These are phyloP conservation scores for Lasioglossum figueresi DNA, from an alignment of 2,888 invertebrate species.

Conservation along the genomic window DNA sequence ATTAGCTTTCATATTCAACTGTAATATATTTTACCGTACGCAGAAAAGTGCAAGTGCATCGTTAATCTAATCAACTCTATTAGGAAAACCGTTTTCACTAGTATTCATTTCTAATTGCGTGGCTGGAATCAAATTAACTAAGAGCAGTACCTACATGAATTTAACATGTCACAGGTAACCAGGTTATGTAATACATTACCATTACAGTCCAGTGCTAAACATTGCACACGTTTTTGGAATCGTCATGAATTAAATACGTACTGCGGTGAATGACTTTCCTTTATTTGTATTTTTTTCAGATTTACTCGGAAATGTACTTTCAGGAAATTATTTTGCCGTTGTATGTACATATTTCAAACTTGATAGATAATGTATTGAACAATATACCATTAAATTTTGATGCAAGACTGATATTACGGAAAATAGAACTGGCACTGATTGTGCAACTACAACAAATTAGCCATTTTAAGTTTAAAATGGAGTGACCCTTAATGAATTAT, in stretches of 20 bases:
- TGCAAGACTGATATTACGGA: no score
- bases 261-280: background rate
- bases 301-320: no score
- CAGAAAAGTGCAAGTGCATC: background rate
- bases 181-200: background rate
- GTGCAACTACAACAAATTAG: no score
- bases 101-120: background rate
- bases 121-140: background rate
- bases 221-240: background rate
- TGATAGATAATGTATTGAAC: background rate
- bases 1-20: no score
- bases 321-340: no score
- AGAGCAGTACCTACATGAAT: background rate
- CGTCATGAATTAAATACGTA: background rate
- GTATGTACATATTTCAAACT: background rate
- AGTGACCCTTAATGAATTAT: no score
- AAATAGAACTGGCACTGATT: no score
- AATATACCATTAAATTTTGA: no score
- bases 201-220: background rate
- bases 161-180: slow-evolving; percentile 1
- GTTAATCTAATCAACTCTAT: background rate
- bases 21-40: background rate
- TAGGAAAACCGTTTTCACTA: slow-evolving; percentile 1
- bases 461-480: no score
- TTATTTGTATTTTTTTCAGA: background rate